Evolutionary conservation across 2,888 invertebrate genomes (phyloP).

Genomic region (Cephus runcator): DNA sequence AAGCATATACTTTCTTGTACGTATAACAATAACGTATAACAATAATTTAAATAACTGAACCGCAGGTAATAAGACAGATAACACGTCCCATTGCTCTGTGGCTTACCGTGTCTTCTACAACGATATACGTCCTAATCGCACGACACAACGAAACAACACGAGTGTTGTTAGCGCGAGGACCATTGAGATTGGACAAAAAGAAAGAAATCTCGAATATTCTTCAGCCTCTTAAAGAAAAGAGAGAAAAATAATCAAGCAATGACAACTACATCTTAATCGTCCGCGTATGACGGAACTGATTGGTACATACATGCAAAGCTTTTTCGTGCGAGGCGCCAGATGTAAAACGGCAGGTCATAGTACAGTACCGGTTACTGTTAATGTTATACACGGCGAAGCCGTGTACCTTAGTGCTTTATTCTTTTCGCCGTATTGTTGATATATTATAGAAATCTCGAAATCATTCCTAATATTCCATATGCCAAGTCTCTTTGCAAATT

Average conservation of each 20-base stretch:
- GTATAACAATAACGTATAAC: too few species aligned
- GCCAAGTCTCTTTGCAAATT: too few species aligned
- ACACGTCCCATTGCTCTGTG: too few species aligned
- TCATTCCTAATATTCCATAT: too few species aligned
- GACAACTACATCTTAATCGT: neutral
- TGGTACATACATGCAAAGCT: slow-evolving; percentile 2
- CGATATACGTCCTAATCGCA: too few species aligned
- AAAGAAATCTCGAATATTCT: neutral
- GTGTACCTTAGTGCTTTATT: neutral
- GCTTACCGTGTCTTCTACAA: too few species aligned
- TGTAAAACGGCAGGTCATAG: slow-evolving; percentile 53
- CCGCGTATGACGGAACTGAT: slow-evolving; percentile 16
- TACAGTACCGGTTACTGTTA: slow-evolving; percentile 60
- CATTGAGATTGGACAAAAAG: neutral
- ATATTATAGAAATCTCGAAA: neutral
- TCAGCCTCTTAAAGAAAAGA: neutral
- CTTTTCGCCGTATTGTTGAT: neutral
- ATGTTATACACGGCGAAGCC: slow-evolving; percentile 22
- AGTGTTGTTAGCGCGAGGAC: too few species aligned
- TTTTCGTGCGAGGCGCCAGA: slow-evolving; percentile 35
- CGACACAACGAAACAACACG: too few species aligned
- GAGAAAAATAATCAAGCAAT: neutral
- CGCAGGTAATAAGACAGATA: too few species aligned
- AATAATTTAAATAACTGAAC: too few species aligned
- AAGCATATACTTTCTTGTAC: too few species aligned